A percentile compares a stretch with the other conserved stretches of the same genome.
Conservation (phyloP, 2,113 vertebrate genomes). For the Lonchura striata region DNA sequence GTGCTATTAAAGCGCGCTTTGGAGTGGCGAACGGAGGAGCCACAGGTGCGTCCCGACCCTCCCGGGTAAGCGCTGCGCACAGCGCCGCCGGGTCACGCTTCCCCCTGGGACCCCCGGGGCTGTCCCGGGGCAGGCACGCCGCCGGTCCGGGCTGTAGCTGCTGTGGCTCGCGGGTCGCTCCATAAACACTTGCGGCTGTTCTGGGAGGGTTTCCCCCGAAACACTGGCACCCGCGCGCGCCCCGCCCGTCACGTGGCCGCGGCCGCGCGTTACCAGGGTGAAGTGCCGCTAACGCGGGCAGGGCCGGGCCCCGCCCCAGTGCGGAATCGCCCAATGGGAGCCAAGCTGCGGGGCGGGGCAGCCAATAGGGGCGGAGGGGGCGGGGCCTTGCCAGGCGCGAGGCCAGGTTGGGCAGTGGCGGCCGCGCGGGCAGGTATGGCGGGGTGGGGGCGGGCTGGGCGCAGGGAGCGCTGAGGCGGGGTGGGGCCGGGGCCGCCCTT, state of each 20-base stretch:
- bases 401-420: background rate
- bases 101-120: accelerated
- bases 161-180: accelerated
- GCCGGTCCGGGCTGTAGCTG: background rate
- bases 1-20: background rate
- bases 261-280: background rate
- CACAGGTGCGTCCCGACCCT: background rate
- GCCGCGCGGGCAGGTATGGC: background rate
- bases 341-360: accelerated
- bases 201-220: accelerated
- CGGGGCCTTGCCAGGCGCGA: background rate
- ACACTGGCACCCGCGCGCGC: too few species aligned
- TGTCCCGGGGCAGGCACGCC: too few species aligned
- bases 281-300: background rate
- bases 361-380: background rate
- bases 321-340: background rate
- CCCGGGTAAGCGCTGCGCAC: background rate
- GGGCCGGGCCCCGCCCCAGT: accelerated
- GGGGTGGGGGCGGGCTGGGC: background rate
- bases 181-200: accelerated
- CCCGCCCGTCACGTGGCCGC: accelerated
- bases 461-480: background rate
- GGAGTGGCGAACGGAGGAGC: too few species aligned
- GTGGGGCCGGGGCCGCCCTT: background rate
- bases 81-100: background rate